Base-by-base conservation (phyloP, 2,888 invertebrate species). In the Hybos culiciformis region DNA sequence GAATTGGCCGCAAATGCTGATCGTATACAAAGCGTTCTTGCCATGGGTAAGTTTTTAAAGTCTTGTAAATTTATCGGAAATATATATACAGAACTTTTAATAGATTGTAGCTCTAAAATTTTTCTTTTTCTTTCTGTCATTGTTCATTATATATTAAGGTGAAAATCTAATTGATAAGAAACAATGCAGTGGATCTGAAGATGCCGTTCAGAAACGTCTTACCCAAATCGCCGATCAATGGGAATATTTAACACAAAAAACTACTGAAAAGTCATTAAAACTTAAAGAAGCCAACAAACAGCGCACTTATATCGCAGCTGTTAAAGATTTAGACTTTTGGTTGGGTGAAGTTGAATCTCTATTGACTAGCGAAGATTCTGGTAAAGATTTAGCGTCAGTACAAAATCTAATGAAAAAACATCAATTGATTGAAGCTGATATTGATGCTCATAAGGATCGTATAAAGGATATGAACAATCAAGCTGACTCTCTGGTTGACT, bases 321-420 rank as follows among this genome's bases (percentile, higher is more conserved):
- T 98, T 49, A 98, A 99, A 69, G 98, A 98, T 70, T 78, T 98
- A 52, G 98, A 99, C 71, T 98, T 99, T 72, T 98, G 98, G 98
- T 79, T 99, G 44, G 97, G 97, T 55, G 97, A 98, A 76, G 94
- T 96, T 48, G 96, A 96, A 62, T 91, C 91, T 63, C 71, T 97
- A 49, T 67, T 97, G 54, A 91, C 91, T 3, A 91, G 90, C 23
- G 96, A 97, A 63, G 97, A 97, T 69, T 86, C 92, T 37, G 97
- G 97, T 50, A 97, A 96, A 67, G 98, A 98, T 70, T 73, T 98
- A 53, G 92, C 94, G 2, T 93, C 94, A 0, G 97, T 97, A 20
- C 97, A 98, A 72, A 97, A 98, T 68, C 74, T 99, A 51, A 90
- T 96, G 78, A 94, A 96, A 74, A 93, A 94, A 60, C 97, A 97